Conservation (phyloP, 2,113 vertebrate species). For the Centropus unirufus region DNA sequence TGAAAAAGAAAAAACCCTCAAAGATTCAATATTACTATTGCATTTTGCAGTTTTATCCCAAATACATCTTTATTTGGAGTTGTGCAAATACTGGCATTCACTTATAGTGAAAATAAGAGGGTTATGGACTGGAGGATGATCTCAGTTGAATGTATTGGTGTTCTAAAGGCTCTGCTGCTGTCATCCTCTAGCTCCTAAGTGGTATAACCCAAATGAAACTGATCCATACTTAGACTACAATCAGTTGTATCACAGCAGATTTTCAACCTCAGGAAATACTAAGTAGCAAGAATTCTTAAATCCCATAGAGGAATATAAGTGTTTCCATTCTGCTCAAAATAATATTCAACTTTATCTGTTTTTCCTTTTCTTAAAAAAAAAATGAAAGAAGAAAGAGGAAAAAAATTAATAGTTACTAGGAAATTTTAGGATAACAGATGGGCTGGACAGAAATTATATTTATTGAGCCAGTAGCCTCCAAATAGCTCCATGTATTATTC, state of each 20-base stretch:
- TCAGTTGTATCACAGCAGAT: neutral
- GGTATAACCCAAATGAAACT: neutral
- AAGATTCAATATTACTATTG: too few relatives aligned
- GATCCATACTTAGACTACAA: neutral
- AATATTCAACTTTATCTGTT: neutral
- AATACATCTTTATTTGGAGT: neutral
- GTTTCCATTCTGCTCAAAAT: neutral
- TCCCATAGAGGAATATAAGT: neutral
- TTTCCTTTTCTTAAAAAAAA: neutral
- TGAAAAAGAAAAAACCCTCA: too few relatives aligned
- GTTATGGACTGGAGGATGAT: neutral
- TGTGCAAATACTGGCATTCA: neutral
- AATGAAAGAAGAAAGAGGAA: accelerated
- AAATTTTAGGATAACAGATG: neutral
- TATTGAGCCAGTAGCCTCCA: neutral
- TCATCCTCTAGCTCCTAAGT: neutral
- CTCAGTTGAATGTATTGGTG: neutral
- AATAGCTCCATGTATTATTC: neutral
- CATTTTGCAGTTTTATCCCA: neutral
- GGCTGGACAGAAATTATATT: neutral
- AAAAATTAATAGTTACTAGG: neutral
- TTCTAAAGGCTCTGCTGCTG: neutral
- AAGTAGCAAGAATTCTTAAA: neutral
- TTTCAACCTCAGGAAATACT: neutral
- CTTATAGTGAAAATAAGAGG: neutral